These are phyloP conservation scores for Cyprinodon variegatus DNA, from an alignment of 2,113 vertebrate genomes.

Conservation along the genomic window DNA sequence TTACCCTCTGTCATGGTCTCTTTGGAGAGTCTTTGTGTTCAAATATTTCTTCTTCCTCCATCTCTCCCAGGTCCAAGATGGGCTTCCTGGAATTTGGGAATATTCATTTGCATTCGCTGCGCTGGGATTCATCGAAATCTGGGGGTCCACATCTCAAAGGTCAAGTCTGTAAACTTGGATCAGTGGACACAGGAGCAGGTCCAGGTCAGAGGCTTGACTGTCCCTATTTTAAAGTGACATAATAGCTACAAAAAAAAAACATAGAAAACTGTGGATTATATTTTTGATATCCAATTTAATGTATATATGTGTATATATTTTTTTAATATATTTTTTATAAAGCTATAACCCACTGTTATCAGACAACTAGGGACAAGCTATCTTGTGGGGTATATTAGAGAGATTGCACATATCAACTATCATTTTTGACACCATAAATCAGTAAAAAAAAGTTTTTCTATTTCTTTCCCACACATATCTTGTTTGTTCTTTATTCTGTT, in stretches of 20 bases:
- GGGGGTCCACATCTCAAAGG: slow-evolving; percentile 97
- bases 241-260: background rate
- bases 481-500: no score
- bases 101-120: slow-evolving; percentile 97
- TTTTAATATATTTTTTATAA: no score
- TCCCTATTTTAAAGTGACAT: background rate
- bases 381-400: no score
- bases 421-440: no score
- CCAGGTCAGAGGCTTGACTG: slow-evolving; percentile 81
- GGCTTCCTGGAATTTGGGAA: slow-evolving; percentile 98
- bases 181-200: slow-evolving; percentile 99
- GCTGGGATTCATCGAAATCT: slow-evolving; percentile 98
- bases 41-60: background rate
- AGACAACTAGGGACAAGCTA: no score
- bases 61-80: slow-evolving; percentile 89
- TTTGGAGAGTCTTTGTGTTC: background rate
- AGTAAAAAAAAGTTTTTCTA: no score
- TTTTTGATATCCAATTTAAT: no score
- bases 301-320: no score
- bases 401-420: no score
- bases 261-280: no score
- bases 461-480: no score
- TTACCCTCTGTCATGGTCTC: background rate
- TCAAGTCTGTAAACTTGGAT: slow-evolving; percentile 98
- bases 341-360: background rate